Base-by-base conservation (phyloP, 2,113 vertebrate species). In the Pteronura brasiliensis region DNA sequence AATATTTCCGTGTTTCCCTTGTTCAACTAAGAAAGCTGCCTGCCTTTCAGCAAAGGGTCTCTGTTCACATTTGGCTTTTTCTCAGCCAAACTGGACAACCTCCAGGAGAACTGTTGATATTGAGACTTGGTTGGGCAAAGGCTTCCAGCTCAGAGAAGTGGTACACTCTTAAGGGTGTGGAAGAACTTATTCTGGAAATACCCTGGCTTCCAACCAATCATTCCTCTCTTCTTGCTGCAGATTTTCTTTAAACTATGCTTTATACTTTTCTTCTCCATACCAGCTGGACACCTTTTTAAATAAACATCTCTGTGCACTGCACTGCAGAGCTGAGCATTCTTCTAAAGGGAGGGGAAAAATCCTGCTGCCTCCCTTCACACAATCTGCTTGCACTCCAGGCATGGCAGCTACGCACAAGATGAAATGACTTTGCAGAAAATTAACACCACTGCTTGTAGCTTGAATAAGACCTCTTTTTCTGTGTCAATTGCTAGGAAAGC, bases 381-480 rank as follows among this genome's bases (percentile, higher is more conserved):
- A 96, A 71, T 72, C 34, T 96, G 98, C 87, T 87, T 95, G 63
- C 57, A 94, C 88, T 98, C 97, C 96, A 92, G 93, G 88, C 97
- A 95, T 65, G 93, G 97, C 14, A 86, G 95, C 85, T 97, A 88
- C 49, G 77, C 96, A 97, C 88, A 97, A 97, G 97, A 34, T 63
- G 92, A 98, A 97, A 97, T 98, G 97, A 98, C 20, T 93, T 90
- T 98, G 90, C 9, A 98, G 95, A 96, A 97, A 98, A 98, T 88
- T 97, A 97, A 97, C 79, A 96, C 63, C 71, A 69, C 39, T 25
- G 42, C 47, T 95, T 67, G 83, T 47, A 96, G 49, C 77, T 61
- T 61, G 69, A 69, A 84, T 87, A 93, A 92, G 91, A 97, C 29
- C 52, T 88, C 77, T 92, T 90, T 96, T 96, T 82, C 83, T 3